Evolutionary conservation across 2,888 invertebrate genomes (phyloP).

Genomic region (Cristatella mucedo): DNA sequence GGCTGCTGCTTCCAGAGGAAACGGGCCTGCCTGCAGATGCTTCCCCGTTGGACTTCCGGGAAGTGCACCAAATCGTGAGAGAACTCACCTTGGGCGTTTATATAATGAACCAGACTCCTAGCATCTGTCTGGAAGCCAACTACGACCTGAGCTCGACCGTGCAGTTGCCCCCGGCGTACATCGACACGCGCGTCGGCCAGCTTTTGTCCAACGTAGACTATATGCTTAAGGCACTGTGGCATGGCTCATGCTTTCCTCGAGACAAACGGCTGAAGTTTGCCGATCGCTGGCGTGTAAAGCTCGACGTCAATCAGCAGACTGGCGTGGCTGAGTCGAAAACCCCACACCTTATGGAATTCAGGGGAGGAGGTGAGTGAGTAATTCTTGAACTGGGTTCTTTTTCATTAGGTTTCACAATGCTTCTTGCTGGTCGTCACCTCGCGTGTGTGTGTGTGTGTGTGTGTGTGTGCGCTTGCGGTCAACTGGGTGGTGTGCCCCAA

Average conservation of each 20-base stretch:
- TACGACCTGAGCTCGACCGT: conserved; percentile 33
- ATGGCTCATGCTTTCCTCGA: conserved; percentile 34
- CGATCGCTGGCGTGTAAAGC: conserved; percentile 33
- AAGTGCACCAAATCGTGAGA: conserved; percentile 34
- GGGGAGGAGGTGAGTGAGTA: conserved; percentile 30
- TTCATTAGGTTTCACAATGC: too few species aligned
- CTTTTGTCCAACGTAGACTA: conserved; percentile 35
- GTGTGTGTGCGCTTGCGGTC: too few species aligned
- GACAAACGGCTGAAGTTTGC: conserved; percentile 36
- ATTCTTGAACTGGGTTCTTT: too few species aligned
- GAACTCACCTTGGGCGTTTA: conserved; percentile 36
- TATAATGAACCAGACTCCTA: conserved; percentile 35
- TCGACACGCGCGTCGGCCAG: conserved; percentile 34
- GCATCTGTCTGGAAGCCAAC: conserved; percentile 32
- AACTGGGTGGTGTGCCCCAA: too few species aligned
- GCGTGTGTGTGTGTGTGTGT: too few species aligned
- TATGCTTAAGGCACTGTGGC: conserved; percentile 38
- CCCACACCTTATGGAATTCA: conserved; percentile 31
- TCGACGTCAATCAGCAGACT: conserved; percentile 26
- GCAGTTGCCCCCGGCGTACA: conserved; percentile 34
- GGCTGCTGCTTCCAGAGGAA: conserved; percentile 24
- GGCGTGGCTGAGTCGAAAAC: conserved; percentile 34
- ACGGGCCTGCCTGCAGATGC: conserved; percentile 5
- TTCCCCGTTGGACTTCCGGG: conserved; percentile 26
- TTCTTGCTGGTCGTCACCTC: too few species aligned